phyloP scores from a whole-genome alignment of 1,140 invertebrate species.

The Drosophila pseudoobscura region DNA sequence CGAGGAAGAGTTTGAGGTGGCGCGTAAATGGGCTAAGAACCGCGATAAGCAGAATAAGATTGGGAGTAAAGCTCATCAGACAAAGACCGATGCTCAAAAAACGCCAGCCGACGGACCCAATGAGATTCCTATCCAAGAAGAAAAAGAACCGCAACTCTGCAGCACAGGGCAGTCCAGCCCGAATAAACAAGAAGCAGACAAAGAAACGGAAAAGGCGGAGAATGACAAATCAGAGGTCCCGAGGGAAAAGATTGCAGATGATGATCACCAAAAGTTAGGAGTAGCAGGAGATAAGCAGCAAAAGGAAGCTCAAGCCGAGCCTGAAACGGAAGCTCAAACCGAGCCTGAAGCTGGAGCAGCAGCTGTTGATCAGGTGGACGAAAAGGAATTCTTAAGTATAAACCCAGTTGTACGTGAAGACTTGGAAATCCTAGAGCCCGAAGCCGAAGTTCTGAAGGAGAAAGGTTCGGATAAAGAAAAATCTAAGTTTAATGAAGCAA shows the following conservation, averaged over 20 bases:
- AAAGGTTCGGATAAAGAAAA: neutral
- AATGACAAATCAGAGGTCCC: neutral
- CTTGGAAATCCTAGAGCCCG: too few species aligned
- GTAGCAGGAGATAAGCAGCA: neutral
- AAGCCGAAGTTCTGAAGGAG: too few species aligned
- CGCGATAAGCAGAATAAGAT: neutral
- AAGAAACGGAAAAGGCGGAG: neutral
- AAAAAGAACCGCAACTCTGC: neutral
- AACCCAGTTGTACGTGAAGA: neutral
- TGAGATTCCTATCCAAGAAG: neutral
- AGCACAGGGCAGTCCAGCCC: neutral
- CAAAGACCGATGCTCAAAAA: neutral
- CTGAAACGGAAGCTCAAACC: neutral
- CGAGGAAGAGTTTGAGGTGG: constrained; percentile 67
- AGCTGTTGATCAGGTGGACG: too few species aligned
- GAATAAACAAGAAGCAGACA: neutral
- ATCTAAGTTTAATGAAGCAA: neutral
- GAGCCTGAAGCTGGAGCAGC: neutral
- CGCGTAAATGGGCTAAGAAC: constrained; percentile 43
- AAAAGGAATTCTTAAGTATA: neutral
- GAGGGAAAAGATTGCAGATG: neutral
- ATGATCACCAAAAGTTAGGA: too few species aligned
- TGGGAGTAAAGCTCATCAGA: neutral
- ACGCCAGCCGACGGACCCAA: neutral
- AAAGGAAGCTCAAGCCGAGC: neutral